Base-by-base conservation (phyloP, 1,140 invertebrate genomes). In the Belonocnema kinseyi region DNA sequence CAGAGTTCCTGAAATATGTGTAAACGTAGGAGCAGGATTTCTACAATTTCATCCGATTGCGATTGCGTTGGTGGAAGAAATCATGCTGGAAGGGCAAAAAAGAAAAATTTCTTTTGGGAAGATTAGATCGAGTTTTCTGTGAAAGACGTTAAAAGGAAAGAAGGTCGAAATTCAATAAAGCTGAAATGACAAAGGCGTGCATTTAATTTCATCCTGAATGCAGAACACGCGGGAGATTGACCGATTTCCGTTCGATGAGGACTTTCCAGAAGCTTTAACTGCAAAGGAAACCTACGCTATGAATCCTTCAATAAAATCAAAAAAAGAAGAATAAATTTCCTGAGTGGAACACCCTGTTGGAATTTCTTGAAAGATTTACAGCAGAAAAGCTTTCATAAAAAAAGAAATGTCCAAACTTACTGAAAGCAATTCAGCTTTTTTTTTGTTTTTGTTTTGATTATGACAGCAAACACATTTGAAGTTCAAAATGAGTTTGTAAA, bases 151-250 rank as follows among this genome's bases (percentile, higher is more conserved):
- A 16, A 6, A 11, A 66, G 40, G 21, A 66, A 66, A 66, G 58
- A 66, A 21, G 58, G 16, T 13, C 13, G 21, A 66, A 66, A 66
- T 66, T 21, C 58, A 66, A 66, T 66, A 66, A 66, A 66, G 58
- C 12, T 66, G 21, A 66, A 26, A 12, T 66, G 58, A 33, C 58
- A 66, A 66, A 66, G 26, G 26, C 58, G 40, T 66, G 21, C 58
- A 40, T 26, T 66, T 66, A 21, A 66, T 66, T 66, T 21, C 58
- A 40, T 66, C 40, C 12, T 26, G 14, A 66, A 66, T 66, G 26
- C 58, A 14, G 40, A 66, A 66, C 58, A 26, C 26, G 40, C 58
- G 21, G 40, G 26, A 33, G 21, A 33, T 66, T 6, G 58, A 40
- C 58, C 58, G 21, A 66, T 66, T 66, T 66, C 21, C 8, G 12